Evolutionary conservation across 1,140 invertebrate genomes (phyloP), one percentile per base, ranked within the genome.

Genomic region (Drosophila erecta): DNA sequence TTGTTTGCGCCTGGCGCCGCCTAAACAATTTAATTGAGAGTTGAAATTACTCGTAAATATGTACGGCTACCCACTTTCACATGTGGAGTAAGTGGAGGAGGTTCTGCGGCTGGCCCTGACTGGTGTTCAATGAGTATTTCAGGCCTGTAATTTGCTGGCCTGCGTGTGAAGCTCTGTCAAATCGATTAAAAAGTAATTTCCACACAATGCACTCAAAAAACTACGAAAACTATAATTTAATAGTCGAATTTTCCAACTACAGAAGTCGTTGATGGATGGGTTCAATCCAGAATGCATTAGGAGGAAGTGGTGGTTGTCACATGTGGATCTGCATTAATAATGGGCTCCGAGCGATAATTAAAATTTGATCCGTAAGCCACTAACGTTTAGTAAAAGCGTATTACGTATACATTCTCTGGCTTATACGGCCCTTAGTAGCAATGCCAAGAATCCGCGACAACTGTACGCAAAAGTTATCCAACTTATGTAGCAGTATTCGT

Each of bases 141-240:
- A 53, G 71, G 30, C 33, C 60, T 76, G 44, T 85, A 80, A 77
- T 85, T 85, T 80, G 65, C 76, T 38, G 62, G 44, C 10, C 70
- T 75, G 57, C 73, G 75, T 79, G 83, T 73, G 53, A 73, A 61
- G 58, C 56, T 67, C 50, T 90, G 73, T 81, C 75, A 90, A 90
- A 90, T 90, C 87, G 87, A 90, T 90, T 90, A 90, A 80, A 90
- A 90, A 90, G 79, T 78, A 87, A 90, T 90, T 90, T 83, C 81
- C 50, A 55, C 62, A 47, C 62, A 24, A 69, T 47, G 49, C 62
- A 44, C 44, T 64, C 51, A 30, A 70, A 66, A 33, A 73, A 54
- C 20, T 14, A 62, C 70, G 3, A 40, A 70, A 70, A 70, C 51
- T 67, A 46, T 70, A 56, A 69, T 70, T 69, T 38, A 47, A 69